Conservation (phyloP, 2,113 vertebrate genomes). For the Corythaeola cristata region DNA sequence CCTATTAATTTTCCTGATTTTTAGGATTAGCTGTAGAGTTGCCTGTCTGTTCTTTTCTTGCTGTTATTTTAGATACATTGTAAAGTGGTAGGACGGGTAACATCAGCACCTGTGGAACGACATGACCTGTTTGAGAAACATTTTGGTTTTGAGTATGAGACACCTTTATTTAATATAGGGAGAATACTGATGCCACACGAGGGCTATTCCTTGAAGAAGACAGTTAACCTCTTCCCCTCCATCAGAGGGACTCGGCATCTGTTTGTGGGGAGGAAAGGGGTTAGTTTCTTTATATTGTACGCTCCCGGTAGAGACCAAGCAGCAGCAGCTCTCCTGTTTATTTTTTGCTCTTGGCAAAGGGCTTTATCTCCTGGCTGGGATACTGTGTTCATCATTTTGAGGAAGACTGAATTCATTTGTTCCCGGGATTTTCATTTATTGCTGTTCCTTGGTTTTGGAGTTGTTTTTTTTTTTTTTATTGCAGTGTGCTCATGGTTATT, state of each 20-base stretch:
- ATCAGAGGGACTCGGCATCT: neutral
- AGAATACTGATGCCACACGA: neutral
- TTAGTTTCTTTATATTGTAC: neutral
- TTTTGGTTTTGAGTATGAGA: neutral
- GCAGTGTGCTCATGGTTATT: neutral
- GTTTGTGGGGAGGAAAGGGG: neutral
- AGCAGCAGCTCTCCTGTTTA: neutral
- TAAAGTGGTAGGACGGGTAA: neutral
- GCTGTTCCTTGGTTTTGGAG: neutral
- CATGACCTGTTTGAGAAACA: neutral
- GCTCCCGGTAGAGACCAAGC: neutral
- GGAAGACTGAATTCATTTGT: neutral
- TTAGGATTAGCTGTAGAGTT: neutral
- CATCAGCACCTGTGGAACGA: neutral
- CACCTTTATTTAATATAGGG: neutral
- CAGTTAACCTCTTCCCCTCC: neutral
- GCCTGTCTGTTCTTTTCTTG: neutral
- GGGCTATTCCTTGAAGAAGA: neutral
- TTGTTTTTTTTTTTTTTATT: neutral
- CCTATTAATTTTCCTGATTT: conserved; percentile 48
- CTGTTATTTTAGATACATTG: neutral
- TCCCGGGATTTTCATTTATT: neutral
- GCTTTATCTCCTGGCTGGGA: neutral
- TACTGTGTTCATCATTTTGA: neutral
- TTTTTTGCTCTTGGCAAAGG: neutral